Percentiles rank a stretch among this genome's conserved stretches.
Conservation (phyloP, 2,888 invertebrate genomes). For the Apamea sordens region DNA sequence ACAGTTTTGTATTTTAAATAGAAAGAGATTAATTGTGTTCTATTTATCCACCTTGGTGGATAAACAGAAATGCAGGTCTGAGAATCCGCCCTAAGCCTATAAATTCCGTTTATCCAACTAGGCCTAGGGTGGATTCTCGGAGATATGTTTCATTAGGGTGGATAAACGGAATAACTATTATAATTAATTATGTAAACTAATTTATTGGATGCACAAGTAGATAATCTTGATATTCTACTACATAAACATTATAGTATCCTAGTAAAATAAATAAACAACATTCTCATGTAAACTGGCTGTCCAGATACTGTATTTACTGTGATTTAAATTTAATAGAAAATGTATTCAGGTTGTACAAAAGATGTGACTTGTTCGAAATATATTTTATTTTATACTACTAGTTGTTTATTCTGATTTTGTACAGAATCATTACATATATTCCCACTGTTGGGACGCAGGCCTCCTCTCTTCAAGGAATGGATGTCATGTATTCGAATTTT, state of each 20-base stretch:
- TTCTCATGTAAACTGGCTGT: conserved; percentile 42
- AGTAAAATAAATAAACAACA: conserved; percentile 9
- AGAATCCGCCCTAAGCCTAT: neutral
- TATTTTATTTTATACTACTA: conserved; percentile 50
- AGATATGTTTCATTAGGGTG: neutral
- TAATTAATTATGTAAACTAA: neutral
- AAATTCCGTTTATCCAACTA: neutral
- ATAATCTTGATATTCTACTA: conserved; percentile 5
- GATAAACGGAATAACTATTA: neutral
- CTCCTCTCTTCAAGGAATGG: neutral
- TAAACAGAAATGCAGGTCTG: neutral
- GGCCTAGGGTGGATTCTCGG: neutral
- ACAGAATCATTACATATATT: neutral
- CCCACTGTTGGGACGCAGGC: too few species aligned
- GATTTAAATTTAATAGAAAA: conserved; percentile 61
- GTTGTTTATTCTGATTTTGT: neutral
- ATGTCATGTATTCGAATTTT: neutral
- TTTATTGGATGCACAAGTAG: conserved; percentile 5
- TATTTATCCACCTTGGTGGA: neutral
- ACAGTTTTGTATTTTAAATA: conserved; percentile 14
- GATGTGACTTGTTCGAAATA: conserved; percentile 51
- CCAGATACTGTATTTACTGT: conserved; percentile 63
- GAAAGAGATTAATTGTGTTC: conserved; percentile 6
- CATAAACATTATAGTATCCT: neutral
- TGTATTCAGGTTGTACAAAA: conserved; percentile 61